Conservation (phyloP, 2,888 invertebrate species). For the Aphodius granarius region DNA sequence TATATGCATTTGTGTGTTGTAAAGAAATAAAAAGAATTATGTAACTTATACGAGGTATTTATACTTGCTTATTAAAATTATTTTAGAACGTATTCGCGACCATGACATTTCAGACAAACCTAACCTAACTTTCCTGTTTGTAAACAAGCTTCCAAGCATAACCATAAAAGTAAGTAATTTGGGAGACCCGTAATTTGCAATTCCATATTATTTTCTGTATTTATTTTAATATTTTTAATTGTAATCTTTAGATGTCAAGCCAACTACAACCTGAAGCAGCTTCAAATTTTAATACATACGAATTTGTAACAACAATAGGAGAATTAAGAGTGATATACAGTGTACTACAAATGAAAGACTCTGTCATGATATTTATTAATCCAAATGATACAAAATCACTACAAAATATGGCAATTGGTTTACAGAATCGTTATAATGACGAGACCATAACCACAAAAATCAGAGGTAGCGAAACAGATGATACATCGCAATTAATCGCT, state of each 20-base stretch:
- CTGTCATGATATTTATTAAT: conserved; percentile 54
- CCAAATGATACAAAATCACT: conserved; percentile 46
- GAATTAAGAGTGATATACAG: conserved; percentile 50
- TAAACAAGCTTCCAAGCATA: background rate
- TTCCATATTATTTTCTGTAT: background rate
- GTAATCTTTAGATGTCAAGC: conserved; percentile 8
- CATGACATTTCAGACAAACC: background rate
- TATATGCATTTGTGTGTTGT: background rate
- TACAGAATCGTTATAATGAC: conserved; percentile 41
- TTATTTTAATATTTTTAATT: background rate
- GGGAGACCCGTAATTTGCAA: background rate
- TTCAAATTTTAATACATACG: conserved; percentile 44
- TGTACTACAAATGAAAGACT: conserved; percentile 53
- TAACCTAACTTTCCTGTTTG: conserved; percentile 10
- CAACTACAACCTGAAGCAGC: background rate
- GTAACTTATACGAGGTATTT: background rate
- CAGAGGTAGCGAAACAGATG: conserved; percentile 49
- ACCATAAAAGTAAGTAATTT: background rate
- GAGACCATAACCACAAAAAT: conserved; percentile 49
- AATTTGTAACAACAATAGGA: conserved; percentile 45
- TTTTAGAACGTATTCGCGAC: background rate
- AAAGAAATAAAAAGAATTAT: background rate
- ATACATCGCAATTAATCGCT: conserved; percentile 46
- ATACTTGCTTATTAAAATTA: background rate
- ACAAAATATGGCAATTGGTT: conserved; percentile 50